A percentile compares a stretch with the other conserved stretches of the same genome.
Evolutionary conservation across 2,797 vertebrate species (phyloP).

Genomic region (Acrocephalus scirpaceus): DNA sequence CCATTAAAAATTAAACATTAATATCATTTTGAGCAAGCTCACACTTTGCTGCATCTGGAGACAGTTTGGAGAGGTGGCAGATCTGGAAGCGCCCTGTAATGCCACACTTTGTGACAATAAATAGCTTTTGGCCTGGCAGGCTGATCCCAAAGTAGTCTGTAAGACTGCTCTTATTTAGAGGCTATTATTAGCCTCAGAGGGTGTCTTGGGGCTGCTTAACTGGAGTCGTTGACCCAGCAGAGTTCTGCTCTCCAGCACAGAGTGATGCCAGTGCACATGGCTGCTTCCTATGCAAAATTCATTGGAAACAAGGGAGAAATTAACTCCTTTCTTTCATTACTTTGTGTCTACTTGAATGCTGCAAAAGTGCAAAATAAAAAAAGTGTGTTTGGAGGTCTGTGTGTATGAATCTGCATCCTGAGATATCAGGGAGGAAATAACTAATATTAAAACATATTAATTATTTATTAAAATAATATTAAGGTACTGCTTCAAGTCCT

Average conservation of each 20-base stretch:
- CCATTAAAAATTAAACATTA: not conserved
- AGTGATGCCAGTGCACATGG: not conserved
- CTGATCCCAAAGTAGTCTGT: not conserved
- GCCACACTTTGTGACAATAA: not conserved
- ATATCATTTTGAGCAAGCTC: not conserved
- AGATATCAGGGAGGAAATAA: not conserved
- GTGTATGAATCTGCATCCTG: not conserved
- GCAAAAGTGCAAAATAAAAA: not conserved
- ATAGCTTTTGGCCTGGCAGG: not conserved
- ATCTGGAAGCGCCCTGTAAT: fast-evolving
- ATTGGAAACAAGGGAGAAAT: not conserved
- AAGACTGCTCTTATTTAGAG: not conserved
- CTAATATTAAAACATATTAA: not conserved
- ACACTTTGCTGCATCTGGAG: not conserved
- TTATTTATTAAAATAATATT: not conserved
- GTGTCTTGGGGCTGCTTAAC: not conserved
- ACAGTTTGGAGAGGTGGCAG: fast-evolving
- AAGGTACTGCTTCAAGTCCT: not conserved
- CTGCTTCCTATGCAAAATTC: not conserved
- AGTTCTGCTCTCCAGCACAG: not conserved
- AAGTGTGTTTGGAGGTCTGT: not conserved
- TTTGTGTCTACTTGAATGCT: not conserved
- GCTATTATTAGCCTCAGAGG: not conserved
- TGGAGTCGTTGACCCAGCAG: not conserved
- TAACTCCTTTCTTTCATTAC: not conserved